phyloP scores from a whole-genome alignment of 2,113 vertebrate genomes.

The Drymodes brunneopygia region DNA sequence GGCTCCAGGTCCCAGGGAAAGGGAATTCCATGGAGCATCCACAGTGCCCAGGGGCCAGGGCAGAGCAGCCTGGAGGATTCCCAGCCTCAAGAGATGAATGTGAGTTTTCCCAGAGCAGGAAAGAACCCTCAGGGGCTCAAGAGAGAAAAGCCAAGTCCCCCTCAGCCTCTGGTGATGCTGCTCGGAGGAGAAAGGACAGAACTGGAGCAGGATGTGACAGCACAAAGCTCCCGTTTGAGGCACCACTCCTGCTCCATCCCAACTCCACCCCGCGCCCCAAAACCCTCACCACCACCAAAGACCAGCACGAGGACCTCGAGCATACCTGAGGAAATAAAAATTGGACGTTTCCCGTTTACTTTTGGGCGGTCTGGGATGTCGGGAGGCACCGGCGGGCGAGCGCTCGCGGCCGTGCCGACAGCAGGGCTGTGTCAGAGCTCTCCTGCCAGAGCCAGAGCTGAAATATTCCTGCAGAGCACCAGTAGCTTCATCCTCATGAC shows the following conservation, averaged over 20 bases:
- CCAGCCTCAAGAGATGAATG: background rate
- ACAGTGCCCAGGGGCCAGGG: background rate
- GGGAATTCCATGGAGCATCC: background rate
- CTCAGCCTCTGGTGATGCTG: background rate
- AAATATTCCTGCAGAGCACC: constrained; percentile 42
- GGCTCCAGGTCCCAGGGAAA: background rate
- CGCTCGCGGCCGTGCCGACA: background rate
- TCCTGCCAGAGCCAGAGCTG: constrained; percentile 13
- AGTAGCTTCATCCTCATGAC: constrained; percentile 37
- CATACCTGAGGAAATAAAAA: background rate
- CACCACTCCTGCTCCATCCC: background rate
- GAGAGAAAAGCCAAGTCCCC: background rate
- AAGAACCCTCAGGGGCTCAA: background rate
- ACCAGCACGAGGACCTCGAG: background rate
- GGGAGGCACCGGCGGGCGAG: background rate
- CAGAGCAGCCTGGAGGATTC: background rate
- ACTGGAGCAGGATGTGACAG: background rate
- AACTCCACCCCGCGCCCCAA: background rate
- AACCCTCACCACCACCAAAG: background rate
- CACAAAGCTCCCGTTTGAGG: background rate
- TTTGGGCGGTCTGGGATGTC: background rate
- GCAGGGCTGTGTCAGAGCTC: background rate
- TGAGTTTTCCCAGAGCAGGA: background rate
- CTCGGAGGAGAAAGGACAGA: background rate
- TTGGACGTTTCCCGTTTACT: background rate